phyloP scores from a whole-genome alignment of 1,140 invertebrate species.

The Pseudomyrmex concolor region DNA sequence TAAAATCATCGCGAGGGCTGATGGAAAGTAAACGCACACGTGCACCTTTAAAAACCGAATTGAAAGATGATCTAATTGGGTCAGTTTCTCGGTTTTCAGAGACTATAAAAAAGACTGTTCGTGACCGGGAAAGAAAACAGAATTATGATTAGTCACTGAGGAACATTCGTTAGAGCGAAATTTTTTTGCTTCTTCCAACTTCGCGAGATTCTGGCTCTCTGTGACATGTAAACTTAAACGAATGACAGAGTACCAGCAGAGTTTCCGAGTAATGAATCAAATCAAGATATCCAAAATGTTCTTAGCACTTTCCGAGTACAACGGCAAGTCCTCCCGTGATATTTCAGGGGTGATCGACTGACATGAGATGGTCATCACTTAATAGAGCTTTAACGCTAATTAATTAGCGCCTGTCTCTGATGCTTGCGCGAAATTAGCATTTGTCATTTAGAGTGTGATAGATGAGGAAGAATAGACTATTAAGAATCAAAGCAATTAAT shows the following conservation, averaged over 20 bases:
- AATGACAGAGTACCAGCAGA: conserved; percentile 17
- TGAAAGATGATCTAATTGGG: conserved; percentile 14
- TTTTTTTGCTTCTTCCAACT: background rate
- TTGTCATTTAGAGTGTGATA: conserved; percentile 9
- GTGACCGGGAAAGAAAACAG: background rate
- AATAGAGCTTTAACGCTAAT: conserved; percentile 51
- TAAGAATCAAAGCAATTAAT: conserved; percentile 38
- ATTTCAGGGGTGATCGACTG: conserved; percentile 51
- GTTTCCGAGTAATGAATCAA: conserved; percentile 46
- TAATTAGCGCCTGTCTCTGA: conserved; percentile 53
- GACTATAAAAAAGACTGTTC: background rate
- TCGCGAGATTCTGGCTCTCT: background rate
- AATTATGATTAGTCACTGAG: conserved; percentile 17
- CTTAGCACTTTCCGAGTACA: conserved; percentile 39
- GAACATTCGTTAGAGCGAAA: background rate
- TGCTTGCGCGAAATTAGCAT: conserved; percentile 46
- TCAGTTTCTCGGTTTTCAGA: background rate
- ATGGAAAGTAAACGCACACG: conserved; percentile 5
- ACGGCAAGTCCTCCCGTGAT: conserved; percentile 1
- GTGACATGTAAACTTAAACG: conserved; percentile 14
- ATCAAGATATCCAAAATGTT: background rate
- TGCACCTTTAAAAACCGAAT: background rate
- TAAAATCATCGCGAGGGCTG: conserved; percentile 27
- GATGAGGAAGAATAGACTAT: conserved; percentile 28
- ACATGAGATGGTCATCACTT: conserved; percentile 45